phyloP scores from a whole-genome alignment of 2,888 invertebrate species.

The Anoplius nigerrimus region DNA sequence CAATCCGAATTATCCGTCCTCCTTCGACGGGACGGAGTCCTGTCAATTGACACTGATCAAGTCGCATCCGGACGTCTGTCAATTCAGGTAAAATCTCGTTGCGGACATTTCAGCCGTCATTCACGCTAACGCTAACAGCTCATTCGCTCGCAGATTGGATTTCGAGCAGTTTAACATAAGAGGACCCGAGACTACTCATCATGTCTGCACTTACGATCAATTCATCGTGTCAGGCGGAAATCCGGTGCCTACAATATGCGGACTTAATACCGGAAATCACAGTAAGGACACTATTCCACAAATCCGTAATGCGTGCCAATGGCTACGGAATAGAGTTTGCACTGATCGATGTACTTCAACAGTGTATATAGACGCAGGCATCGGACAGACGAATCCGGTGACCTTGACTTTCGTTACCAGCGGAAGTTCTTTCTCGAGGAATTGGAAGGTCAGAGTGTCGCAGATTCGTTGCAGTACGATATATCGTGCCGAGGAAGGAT shows the following conservation, averaged over 20 bases:
- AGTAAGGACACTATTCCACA: no score
- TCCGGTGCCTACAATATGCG: slow-evolving; percentile 88
- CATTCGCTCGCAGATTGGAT: slow-evolving; percentile 77
- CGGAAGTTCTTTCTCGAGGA: slow-evolving; percentile 83
- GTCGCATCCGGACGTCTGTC: slow-evolving; percentile 86
- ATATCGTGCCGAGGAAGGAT: slow-evolving; percentile 85
- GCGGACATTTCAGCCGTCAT: background rate
- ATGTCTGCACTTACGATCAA: slow-evolving; percentile 90
- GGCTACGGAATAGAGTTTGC: no score
- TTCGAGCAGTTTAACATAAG: slow-evolving; percentile 86
- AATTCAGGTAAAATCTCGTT: slow-evolving; percentile 81
- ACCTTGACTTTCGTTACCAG: slow-evolving; percentile 89
- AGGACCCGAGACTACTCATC: slow-evolving; percentile 85
- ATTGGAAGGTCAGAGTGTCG: slow-evolving; percentile 88
- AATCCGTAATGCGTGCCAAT: background rate
- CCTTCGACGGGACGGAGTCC: slow-evolving; percentile 86
- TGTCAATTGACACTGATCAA: slow-evolving; percentile 90
- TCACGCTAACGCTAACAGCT: background rate
- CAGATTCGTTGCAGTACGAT: slow-evolving; percentile 88
- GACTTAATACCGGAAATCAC: slow-evolving; percentile 87
- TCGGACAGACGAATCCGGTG: slow-evolving; percentile 85
- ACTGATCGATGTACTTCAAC: background rate
- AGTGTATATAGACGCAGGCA: slow-evolving; percentile 92
- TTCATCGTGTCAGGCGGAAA: slow-evolving; percentile 90
- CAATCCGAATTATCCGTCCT: slow-evolving; percentile 87